These are phyloP conservation scores for Plemyria rubiginata DNA, from an alignment of 2,888 invertebrate genomes.

Conservation along the genomic window DNA sequence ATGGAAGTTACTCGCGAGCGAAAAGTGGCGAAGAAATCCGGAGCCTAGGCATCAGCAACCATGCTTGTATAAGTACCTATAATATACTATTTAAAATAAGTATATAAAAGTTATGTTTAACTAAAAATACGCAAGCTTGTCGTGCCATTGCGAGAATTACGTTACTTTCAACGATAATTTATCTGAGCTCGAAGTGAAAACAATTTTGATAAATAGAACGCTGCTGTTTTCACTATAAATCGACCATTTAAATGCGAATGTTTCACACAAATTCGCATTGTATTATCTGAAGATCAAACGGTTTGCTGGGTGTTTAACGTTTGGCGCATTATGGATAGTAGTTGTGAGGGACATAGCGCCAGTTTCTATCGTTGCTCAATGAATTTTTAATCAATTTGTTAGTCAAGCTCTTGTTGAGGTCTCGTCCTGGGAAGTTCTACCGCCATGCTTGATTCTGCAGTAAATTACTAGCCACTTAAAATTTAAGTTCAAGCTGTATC, in stretches of 20 bases:
- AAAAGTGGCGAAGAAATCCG: no score
- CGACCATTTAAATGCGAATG: constrained; percentile 35
- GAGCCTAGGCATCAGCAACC: no score
- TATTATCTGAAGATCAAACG: constrained; percentile 32
- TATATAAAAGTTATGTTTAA: not conserved
- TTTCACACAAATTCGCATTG: constrained; percentile 37
- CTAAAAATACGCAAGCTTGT: constrained; percentile 30
- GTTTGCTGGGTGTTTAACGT: constrained; percentile 45
- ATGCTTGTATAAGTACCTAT: no score
- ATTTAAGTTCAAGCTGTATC: no score
- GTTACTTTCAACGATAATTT: constrained; percentile 34
- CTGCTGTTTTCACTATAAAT: constrained; percentile 39
- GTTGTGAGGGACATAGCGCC: not conserved
- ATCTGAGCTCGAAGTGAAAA: constrained; percentile 36
- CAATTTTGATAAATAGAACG: constrained; percentile 39
- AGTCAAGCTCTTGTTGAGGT: not conserved
- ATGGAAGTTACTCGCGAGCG: no score
- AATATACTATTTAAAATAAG: no score
- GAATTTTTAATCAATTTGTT: not conserved
- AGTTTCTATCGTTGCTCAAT: not conserved
- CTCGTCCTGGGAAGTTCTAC: no score
- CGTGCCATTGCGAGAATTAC: constrained; percentile 35
- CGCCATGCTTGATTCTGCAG: no score
- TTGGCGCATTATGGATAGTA: constrained; percentile 32
- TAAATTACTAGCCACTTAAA: no score